Base-by-base conservation (phyloP, 2,797 vertebrate species). In the Anniella stebbinsi region DNA sequence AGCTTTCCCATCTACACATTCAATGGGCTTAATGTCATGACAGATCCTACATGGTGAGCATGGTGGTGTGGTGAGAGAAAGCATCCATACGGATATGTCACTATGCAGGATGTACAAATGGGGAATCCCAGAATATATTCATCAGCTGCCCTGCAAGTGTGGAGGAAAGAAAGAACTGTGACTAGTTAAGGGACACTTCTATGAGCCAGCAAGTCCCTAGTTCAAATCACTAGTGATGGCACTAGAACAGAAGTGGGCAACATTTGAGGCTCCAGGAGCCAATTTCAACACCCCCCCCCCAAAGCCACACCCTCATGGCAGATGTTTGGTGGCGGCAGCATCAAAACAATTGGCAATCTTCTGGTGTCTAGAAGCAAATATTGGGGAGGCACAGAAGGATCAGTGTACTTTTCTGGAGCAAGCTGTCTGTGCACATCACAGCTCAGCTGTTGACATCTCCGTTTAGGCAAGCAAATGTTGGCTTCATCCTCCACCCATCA, bases 1-100 rank as follows among this genome's bases (percentile, higher is more conserved):
- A 83, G 2, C n/a, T 41, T 17, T 1, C 95, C 96, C 78, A 93
- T 96, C 92, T 96, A 95, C 92, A 95, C 96, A 8, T 96, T 97
- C 92, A 95, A 92, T 0, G 95, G 96, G 60, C 92, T 92, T 63
- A 87, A 95, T 2, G 1, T 97, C 83, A 88, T 95, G 66, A 78
- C 17, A 0, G 91, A 96, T 33, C 36, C 92, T 6, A 91, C 95
- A 36, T 95, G 95, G 95, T 95, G 92, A 96, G 95, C 51, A 69
- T 54, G 30, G 80, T 38, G 41, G 80, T 38, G 41, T 81, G 87
- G 36, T 15, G 48, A 36, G 77, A 48, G 23, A 89, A 57, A 45
- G 4, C 36, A 41, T 60, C 12, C 45, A 41, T 9, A 45, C 28
- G 17, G 33, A 33, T 80, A 4, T 36, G 1, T 30, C 21, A 48